Evolutionary conservation across 2,113 vertebrate species (phyloP), one percentile per base, ranked within the genome.

Genomic region (Scomber japonicus): DNA sequence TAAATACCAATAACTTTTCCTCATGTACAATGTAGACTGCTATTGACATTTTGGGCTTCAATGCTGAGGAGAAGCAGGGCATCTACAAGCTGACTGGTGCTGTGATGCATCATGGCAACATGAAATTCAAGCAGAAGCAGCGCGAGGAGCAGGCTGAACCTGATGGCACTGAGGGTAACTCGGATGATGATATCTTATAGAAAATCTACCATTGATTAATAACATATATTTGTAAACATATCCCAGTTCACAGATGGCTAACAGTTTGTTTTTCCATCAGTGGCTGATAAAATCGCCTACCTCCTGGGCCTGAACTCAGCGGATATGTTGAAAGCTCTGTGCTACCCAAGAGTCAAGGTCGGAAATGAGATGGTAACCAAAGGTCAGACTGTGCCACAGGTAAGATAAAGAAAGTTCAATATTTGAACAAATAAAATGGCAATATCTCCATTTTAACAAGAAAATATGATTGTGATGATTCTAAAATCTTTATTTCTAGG

Each of bases 41-140:
- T 0, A 93, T 95, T 87, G 93, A 94, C 59, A 95, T 95, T 27
- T 44, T 95, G 88, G 95, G 94, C 53, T 97, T 98, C 90, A 95
- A 68, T 87, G 82, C 80, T 0, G 96, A 98, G 0, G 96, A 98
- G 79, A 98, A 98, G 45, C 4, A 82, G 3, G 94, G 82, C 71
- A 95, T 96, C 84, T 97, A 94, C 89, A 97, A 97, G 89, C 93
- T 98, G 84, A 96, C 95, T 55, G 97, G 96, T 80, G 96, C 96
- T 87, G 97, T 96, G 88, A 94, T 97, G 90, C 91, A 92, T 89
- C 91, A 92, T 50, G 96, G 96, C 46, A 85, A 48, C 87, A 78
- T 92, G 88, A 91, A 93, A 65, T 93, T 93, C 73, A 93, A 94
- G 88, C 92, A 94, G 65, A 94, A 94, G 75, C 93, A 93, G 80